Evolutionary conservation across 2,113 vertebrate genomes (phyloP), one percentile per base, ranked within the genome.

Genomic region (Bagarius yarrelli): DNA sequence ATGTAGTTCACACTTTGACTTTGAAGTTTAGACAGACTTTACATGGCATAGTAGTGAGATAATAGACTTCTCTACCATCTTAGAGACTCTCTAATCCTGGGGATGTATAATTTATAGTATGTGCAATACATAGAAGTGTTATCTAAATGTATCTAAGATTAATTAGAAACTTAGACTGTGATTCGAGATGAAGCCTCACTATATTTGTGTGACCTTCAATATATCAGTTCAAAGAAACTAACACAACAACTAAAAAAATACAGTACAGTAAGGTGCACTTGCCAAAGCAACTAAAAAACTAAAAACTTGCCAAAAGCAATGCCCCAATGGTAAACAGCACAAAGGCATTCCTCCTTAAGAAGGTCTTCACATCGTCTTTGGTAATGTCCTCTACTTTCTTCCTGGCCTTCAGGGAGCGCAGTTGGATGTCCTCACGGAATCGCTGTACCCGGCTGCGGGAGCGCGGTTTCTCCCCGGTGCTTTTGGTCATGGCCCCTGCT

Each of bases 381-480:
- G 95, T 97, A 88, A 99, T 95, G 89, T 94, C 96, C 84, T 97
- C 95, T 72, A 99, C 94, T 92, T 95, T 98, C 92, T 96, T 96
- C 92, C 95, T 98, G 1, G 97, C 97, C 91, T 95, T 91, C 83
- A 97, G 94, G 1, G 97, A 95, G 84, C 96, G 96, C 84, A 96
- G 95, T 80, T 96, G 94, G 60, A 98, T 95, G 21, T 95, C 91
- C 88, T 98, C 94, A 77, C 96, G 96, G 88, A 98, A 84, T 40
- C 94, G 93, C 82, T 97, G 96, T 94, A 98, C 96, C 86, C 91
- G 94, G 89, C 90, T 94, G 74, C 88, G 91, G 4, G 85, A 36
- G 83, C 89, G 90, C 57, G 93, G 88, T 83, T 95, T 93, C 88
- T 95, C 94, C 86, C 90, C 92, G 64, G 90, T 94, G 86, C 87